Evolutionary conservation across 2,113 vertebrate species (phyloP), one percentile per base, ranked within the genome.

Genomic region (Passer domesticus): DNA sequence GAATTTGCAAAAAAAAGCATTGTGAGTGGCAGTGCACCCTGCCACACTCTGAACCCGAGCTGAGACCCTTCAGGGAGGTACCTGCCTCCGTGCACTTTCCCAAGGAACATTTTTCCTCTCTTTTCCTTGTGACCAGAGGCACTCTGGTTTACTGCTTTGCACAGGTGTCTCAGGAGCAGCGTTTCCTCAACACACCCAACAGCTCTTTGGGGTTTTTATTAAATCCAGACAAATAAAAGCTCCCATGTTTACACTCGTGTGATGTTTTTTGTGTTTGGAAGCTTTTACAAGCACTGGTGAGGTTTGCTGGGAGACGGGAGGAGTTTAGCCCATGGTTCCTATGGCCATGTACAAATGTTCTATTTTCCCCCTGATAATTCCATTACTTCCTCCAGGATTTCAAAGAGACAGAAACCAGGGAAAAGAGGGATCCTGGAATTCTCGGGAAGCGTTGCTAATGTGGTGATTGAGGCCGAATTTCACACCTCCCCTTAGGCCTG

Each of bases 21-120:
- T 0, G 0, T 27, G 74, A 52, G 43, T 15, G 75, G n/a, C 1
- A 3, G 9, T 37, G 21, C 43, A 50, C 30, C 4, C 5, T 9
- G 27, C 6, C 89, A 59, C 9, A 1, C 39, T 23, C 15, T 11
- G 49, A 14, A 1, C 22, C 9, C 5, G 63, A 70, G 52, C 1
- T 59, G 56, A 2, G 35, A 20, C 55, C 35, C 55, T 17, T 5
- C 30, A 3, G 63, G 41, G 58, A 17, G 7, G 6, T 21, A 9
- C 27, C 58, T 64, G n/a, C 21, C 39, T 58, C n/a, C 41, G 1
- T 7, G 9, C 3, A 8, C 23, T 84, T 83, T 58, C 25, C 31
- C 58, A 31, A 10, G 37, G 30, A 75, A 35, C 23, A 3, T 52
- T 64, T n/a, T 18, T 13, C 75, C 47, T 41, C 41, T 41, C 14